Evolutionary conservation across 2,797 vertebrate species (phyloP), one percentile per base, ranked within the genome.

Genomic region (Argyrosomus regius): DNA sequence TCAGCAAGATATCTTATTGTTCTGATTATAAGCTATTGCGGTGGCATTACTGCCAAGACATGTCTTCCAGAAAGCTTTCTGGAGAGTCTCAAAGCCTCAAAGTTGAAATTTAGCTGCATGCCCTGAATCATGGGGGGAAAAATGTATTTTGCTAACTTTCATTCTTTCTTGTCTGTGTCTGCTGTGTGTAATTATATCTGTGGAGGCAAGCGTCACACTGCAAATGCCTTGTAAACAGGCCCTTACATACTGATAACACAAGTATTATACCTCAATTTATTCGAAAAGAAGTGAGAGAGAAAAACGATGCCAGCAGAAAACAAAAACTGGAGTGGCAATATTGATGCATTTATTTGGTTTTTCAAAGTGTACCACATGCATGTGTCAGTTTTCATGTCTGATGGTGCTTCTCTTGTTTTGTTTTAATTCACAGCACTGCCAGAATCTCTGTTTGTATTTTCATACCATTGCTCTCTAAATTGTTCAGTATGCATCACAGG

Each of bases 131-230:
- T 20, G 49, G 13, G 43, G 17, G 24, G 39, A 80, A 22, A 63
- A 41, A 70, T 77, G 43, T 20, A 62, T 84, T 84, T 81, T 22
- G 13, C 35, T 49, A 66, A 66, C 61, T 80, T 77, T 80, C 59
- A 54, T 64, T 54, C 53, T 17, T 74, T 75, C 58, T 57, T 65
- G 77, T 79, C 28, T 8, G 24, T 31, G 60, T 80, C 52, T 77
- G 69, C 64, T 67, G 72, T 77, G 65, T 82, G 67, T 87, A 86
- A 90, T 92, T 87, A 82, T 60, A 76, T 87, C 64, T 88, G 77
- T 76, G 14, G 41, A 72, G 69, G 41, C 20, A 3, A 61, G 74
- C 31, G 10, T 59, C 0, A 6, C 65, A 56, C 53, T 71, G 74
- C 69, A 63, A 81, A 73, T 67, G 72, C 68, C 31, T 39, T 80